These are phyloP conservation scores for Pycnomerus fuliginosus DNA, from an alignment of 2,888 invertebrate species.

Conservation along the genomic window DNA sequence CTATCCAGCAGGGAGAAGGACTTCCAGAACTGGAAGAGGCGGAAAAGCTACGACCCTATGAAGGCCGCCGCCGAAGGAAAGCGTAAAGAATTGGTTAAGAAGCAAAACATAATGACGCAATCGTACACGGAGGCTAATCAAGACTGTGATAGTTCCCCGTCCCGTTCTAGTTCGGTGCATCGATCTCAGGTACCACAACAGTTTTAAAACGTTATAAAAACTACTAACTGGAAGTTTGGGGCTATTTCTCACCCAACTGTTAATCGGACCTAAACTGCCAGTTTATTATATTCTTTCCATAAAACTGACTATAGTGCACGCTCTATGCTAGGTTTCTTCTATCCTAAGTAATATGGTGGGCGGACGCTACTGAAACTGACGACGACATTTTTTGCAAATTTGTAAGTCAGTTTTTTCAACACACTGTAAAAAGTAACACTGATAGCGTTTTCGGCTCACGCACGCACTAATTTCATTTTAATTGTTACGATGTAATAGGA, in stretches of 20 bases:
- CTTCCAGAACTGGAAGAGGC: conserved; percentile 92
- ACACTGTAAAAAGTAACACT: too few species aligned
- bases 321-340: conserved; percentile 34
- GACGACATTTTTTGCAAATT: too few species aligned
- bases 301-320: conserved; percentile 12
- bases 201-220: background rate
- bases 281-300: background rate
- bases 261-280: too few species aligned
- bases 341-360: conserved; percentile 41
- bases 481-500: too few species aligned
- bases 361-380: conserved; percentile 36
- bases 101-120: conserved; percentile 48
- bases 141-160: conserved; percentile 52
- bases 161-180: conserved; percentile 52
- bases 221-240: too few species aligned
- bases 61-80: conserved; percentile 88
- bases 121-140: conserved; percentile 46
- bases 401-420: too few species aligned
- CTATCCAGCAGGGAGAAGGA: conserved; percentile 77
- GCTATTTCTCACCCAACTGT: too few species aligned
- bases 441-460: too few species aligned
- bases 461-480: too few species aligned
- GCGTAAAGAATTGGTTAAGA: conserved; percentile 60
- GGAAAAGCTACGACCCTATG: conserved; percentile 95
- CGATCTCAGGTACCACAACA: conserved; percentile 48